Evolutionary conservation across 2,888 invertebrate species (phyloP).

Genomic region (Noctua pronuba): DNA sequence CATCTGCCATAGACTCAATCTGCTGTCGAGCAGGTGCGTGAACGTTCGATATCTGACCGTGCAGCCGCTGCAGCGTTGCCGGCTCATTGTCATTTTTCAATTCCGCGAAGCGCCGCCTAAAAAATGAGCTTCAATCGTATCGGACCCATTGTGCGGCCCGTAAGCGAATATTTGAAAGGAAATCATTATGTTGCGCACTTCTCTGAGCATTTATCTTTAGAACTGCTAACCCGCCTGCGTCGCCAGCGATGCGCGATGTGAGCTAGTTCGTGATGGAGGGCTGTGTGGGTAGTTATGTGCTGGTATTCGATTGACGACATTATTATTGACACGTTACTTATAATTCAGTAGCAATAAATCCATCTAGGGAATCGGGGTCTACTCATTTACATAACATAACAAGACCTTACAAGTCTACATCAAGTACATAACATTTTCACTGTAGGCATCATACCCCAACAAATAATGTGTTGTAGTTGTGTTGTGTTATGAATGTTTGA

Average conservation of each 20-base stretch:
- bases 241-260: neutral
- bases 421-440: too few relatives aligned
- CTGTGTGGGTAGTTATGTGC: neutral
- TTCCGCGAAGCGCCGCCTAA: constrained; percentile 38
- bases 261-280: neutral
- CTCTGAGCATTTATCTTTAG: constrained; percentile 43
- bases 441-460: too few relatives aligned
- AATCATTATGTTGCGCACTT: constrained; percentile 59
- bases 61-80: constrained; percentile 14
- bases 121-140: constrained; percentile 59
- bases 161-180: constrained; percentile 59
- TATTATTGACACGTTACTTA: too few relatives aligned
- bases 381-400: too few relatives aligned
- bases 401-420: too few relatives aligned
- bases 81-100: constrained; percentile 67
- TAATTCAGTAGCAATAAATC: too few relatives aligned
- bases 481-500: neutral
- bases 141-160: constrained; percentile 45
- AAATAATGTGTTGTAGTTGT: neutral
- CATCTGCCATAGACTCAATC: neutral
- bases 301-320: neutral
- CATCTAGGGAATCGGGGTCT: too few relatives aligned
- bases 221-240: constrained; percentile 22
- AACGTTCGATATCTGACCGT: constrained; percentile 2
- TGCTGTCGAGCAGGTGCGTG: neutral